These are phyloP conservation scores for Vanacampus margaritifer DNA, from an alignment of 2,113 vertebrate species.

Conservation along the genomic window DNA sequence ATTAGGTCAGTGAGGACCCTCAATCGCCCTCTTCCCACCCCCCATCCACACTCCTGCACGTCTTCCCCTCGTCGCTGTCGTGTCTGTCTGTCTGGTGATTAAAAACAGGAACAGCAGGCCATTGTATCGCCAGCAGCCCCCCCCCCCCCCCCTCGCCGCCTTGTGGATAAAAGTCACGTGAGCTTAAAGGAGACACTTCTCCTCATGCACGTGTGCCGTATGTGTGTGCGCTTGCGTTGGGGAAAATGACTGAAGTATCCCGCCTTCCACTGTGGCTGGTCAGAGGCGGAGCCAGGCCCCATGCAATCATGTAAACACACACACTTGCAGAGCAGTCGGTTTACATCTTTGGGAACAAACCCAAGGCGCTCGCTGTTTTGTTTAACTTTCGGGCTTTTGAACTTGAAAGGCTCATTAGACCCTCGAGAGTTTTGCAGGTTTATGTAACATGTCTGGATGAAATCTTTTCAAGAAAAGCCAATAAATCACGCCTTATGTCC, in stretches of 20 bases:
- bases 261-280: constrained; percentile 57
- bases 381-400: constrained; percentile 34
- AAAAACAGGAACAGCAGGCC: constrained; percentile 56
- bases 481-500: constrained; percentile 3
- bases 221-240: constrained; percentile 27
- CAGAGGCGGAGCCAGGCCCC: constrained; percentile 23
- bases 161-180: constrained; percentile 38
- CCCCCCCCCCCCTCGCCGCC: constrained; percentile 13
- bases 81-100: constrained; percentile 21
- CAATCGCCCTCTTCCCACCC: not conserved
- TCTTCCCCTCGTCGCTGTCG: constrained; percentile 4
- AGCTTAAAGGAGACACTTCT: constrained; percentile 30
- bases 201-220: not conserved
- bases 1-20: constrained; percentile 65
- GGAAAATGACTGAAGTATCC: constrained; percentile 66
- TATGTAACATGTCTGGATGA: constrained; percentile 5
- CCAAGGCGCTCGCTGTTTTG: constrained; percentile 42
- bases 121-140: constrained; percentile 46
- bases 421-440: constrained; percentile 27
- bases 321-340: constrained; percentile 18
- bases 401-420: constrained; percentile 31
- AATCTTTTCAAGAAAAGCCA: not conserved
- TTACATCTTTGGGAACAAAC: constrained; percentile 48
- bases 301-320: constrained; percentile 49
- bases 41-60: not conserved